These are phyloP conservation scores for Halisarca cf. caerulea DNA, from an alignment of 37 sponge, comb jelly and placozoan genomes.

Conservation along the genomic window DNA sequence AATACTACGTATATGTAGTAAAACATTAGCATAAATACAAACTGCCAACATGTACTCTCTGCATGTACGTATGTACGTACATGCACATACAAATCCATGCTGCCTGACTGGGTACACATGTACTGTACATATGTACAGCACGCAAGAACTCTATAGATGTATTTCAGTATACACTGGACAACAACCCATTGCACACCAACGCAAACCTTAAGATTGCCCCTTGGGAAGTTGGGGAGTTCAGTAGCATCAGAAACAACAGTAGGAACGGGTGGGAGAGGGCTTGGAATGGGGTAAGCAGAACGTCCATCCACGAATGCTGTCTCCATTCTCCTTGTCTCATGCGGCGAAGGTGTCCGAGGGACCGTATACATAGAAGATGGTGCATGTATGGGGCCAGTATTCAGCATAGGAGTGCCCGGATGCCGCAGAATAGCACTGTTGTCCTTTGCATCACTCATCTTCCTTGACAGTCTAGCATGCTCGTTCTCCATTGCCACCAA, in stretches of 20 bases:
- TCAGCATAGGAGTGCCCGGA: neutral
- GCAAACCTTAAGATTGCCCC: slow-evolving; percentile 41
- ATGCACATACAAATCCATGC: too few relatives aligned
- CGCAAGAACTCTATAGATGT: too few relatives aligned
- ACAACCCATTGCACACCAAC: neutral
- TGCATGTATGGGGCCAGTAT: neutral
- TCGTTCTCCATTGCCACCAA: neutral
- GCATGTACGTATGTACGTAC: too few relatives aligned
- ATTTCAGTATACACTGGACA: neutral
- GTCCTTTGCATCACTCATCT: slow-evolving; percentile 36
- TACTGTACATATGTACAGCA: too few relatives aligned
- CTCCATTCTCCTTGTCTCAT: neutral
- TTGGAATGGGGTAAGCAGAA: neutral
- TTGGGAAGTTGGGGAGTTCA: slow-evolving; percentile 44
- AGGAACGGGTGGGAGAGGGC: neutral
- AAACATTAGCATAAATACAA: too few relatives aligned
- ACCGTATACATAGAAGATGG: neutral
- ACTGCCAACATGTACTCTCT: too few relatives aligned
- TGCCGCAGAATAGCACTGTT: slow-evolving; percentile 36
- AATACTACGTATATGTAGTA: too few relatives aligned
- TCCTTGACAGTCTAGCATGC: neutral
- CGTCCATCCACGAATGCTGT: neutral
- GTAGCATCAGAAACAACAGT: neutral
- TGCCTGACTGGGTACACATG: too few relatives aligned
- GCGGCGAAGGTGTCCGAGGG: neutral